Conservation (phyloP, 2,888 invertebrate species). For the Caenorhabditis virilis region DNA sequence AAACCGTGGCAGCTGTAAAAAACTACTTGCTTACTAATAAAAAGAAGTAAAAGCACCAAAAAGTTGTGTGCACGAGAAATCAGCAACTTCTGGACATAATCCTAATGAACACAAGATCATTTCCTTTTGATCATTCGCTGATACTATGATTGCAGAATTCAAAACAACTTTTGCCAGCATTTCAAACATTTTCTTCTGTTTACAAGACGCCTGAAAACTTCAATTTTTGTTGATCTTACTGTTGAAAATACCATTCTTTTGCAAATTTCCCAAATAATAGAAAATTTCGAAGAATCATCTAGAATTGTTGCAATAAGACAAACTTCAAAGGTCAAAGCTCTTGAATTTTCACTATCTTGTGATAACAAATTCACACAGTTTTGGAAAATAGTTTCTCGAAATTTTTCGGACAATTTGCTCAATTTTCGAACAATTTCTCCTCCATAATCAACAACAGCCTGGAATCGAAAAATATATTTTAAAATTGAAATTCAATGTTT, state of each 20-base stretch:
- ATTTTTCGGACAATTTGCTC: not conserved
- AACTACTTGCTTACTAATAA: not conserved
- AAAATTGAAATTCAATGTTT: not conserved
- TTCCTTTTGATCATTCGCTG: constrained; percentile 5
- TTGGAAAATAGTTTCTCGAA: constrained; percentile 5
- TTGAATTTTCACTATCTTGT: constrained; percentile 13
- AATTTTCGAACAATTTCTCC: constrained; percentile 5
- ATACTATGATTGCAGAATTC: not conserved
- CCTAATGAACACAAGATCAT: constrained; percentile 18
- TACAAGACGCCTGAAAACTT: not conserved
- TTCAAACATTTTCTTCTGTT: constrained; percentile 28
- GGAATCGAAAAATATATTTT: not conserved
- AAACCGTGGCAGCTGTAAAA: too few species aligned
- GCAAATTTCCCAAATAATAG: constrained; percentile 8
- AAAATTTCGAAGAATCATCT: not conserved
- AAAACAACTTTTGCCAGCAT: constrained; percentile 27
- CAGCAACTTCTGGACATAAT: constrained; percentile 5
- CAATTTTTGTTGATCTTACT: not conserved
- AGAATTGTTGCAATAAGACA: constrained; percentile 9
- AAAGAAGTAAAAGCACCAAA: constrained; percentile 6
- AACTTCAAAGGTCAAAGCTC: constrained; percentile 14
- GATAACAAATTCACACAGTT: not conserved
- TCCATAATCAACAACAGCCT: constrained; percentile 29
- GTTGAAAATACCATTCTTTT: constrained; percentile 1
- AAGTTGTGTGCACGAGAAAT: constrained; percentile 16